These are phyloP conservation scores for Caenorhabditis plicata DNA, from an alignment of 2,888 invertebrate species.

Conservation along the genomic window DNA sequence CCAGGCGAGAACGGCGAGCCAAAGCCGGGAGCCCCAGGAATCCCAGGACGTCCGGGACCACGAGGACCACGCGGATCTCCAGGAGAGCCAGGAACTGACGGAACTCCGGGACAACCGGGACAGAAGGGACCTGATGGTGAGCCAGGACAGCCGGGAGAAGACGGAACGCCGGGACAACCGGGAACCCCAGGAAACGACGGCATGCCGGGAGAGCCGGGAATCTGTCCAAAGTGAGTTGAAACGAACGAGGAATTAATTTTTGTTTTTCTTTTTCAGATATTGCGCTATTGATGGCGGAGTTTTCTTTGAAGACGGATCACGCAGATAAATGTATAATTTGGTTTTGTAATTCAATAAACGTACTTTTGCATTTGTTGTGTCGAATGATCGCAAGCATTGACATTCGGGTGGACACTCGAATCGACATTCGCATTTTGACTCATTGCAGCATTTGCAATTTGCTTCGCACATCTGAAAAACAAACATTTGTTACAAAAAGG, in stretches of 20 bases:
- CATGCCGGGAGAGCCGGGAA: conserved; percentile 33
- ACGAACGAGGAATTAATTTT: not conserved
- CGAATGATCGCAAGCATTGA: conserved; percentile 25
- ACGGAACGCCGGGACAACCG: conserved; percentile 37
- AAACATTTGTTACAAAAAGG: no score
- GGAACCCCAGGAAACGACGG: conserved; percentile 32
- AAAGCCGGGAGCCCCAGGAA: conserved; percentile 43
- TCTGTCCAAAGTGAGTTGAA: conserved; percentile 51
- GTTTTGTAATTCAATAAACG: not conserved
- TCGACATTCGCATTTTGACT: conserved; percentile 23
- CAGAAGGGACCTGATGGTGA: conserved; percentile 33
- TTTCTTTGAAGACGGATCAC: conserved; percentile 62
- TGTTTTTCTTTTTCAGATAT: no score
- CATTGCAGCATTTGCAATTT: conserved; percentile 35
- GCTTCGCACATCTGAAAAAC: conserved; percentile 39
- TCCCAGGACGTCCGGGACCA: conserved; percentile 35
- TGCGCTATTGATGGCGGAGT: conserved; percentile 41
- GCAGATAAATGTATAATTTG: conserved; percentile 29
- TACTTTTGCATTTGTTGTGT: conserved; percentile 5
- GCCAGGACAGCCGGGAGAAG: conserved; percentile 34
- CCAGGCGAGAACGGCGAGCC: conserved; percentile 29
- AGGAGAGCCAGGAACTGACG: conserved; percentile 36
- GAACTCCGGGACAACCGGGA: conserved; percentile 37
- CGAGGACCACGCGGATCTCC: conserved; percentile 38
- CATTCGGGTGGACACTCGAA: conserved; percentile 32